A percentile compares a stretch with the other conserved stretches of the same genome.
Conservation (phyloP, 1,140 invertebrate genomes). For the Plutomurus gul region DNA sequence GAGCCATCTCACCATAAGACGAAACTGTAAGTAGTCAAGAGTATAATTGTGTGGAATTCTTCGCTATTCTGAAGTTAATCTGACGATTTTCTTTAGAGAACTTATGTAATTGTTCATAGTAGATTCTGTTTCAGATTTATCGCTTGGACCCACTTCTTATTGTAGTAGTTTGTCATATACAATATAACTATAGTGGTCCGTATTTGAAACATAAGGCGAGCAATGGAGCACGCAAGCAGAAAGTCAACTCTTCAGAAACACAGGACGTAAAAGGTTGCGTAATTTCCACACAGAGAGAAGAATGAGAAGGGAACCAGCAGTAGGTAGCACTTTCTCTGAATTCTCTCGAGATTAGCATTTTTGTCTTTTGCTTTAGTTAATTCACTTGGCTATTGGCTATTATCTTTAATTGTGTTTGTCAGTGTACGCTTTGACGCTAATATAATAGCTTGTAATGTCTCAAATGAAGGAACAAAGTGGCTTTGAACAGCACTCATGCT, state of each 20-base stretch:
- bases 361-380: background rate
- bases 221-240: background rate
- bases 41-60: background rate
- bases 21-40: background rate
- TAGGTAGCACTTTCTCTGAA: slow-evolving; percentile 12
- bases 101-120: background rate
- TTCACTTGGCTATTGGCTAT: background rate
- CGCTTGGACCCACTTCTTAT: no score
- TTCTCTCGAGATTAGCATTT: background rate
- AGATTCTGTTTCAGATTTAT: background rate
- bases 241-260: background rate
- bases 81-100: background rate
- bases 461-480: background rate
- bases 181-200: no score
- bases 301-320: background rate
- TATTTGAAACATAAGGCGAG: no score
- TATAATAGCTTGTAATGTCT: background rate
- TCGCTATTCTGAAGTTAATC: no score
- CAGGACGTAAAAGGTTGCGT: background rate
- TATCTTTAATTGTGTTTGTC: background rate
- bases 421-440: background rate
- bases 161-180: no score
- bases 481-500: background rate
- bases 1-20: background rate
- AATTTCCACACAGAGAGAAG: slow-evolving; percentile 7